Evolutionary conservation across 2,888 invertebrate genomes (phyloP).

Genomic region (Ptychoptera albimana): DNA sequence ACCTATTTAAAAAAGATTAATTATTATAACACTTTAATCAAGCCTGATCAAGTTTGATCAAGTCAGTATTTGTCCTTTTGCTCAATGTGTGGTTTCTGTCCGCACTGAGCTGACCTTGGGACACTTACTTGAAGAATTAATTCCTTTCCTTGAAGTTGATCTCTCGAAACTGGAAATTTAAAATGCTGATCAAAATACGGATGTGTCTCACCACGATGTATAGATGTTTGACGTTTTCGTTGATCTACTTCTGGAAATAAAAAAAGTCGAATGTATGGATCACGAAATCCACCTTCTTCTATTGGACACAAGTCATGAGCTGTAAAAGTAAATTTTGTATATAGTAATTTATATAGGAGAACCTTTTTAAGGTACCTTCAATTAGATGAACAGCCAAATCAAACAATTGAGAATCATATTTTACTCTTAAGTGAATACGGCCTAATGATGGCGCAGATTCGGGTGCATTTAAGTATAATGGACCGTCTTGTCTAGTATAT

Average conservation of each 20-base stretch:
- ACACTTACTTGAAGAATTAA: conserved; percentile 29
- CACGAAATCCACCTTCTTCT: conserved; percentile 76
- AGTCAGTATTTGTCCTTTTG: no score
- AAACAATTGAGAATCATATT: conserved; percentile 79
- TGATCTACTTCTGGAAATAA: conserved; percentile 73
- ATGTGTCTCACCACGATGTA: conserved; percentile 69
- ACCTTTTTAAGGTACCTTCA: conserved; percentile 45
- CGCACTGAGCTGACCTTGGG: no score
- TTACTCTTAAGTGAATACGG: conserved; percentile 65
- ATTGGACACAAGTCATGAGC: conserved; percentile 71
- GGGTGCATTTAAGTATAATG: conserved; percentile 50
- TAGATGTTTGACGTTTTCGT: conserved; percentile 69
- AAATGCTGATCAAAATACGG: conserved; percentile 85
- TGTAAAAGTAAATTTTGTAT: conserved; percentile 21
- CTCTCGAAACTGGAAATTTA: conserved; percentile 82
- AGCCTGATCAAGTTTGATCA: no score
- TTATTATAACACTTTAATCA: no score
- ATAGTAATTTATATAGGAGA: neutral
- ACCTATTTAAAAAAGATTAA: conserved; percentile 8
- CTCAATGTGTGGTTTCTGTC: no score
- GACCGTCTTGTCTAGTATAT: conserved; percentile 65
- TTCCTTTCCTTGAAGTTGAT: conserved; percentile 66
- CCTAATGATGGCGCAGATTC: conserved; percentile 55
- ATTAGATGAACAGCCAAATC: conserved; percentile 84
- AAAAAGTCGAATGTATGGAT: conserved; percentile 70